Evolutionary conservation across 2,113 vertebrate species (phyloP), one percentile per base, ranked within the genome.

Genomic region (Benitochromis conjunctus): DNA sequence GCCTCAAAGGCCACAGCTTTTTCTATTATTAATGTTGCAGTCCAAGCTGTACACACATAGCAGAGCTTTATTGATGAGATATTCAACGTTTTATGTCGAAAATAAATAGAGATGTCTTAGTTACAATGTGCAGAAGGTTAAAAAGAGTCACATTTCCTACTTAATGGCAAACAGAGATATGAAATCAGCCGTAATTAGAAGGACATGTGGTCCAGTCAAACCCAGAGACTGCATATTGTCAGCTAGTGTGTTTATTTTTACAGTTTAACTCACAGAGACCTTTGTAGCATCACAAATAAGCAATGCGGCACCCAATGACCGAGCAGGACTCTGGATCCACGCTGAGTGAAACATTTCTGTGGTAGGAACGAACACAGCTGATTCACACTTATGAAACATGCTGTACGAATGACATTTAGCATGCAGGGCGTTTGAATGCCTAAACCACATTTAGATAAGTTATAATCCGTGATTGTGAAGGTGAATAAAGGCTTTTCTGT

Each of bases 181-280:
- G 12, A 69, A 69, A 69, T 41, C 2, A 24, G 21, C 21, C 13
- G 21, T 26, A 56, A 4, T 26, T 56, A 56, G 21, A 26, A 56
- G 26, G 60, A 74, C 43, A 11, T 74, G 12, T 74, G 9, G 6
- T 46, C 9, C 31, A 58, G 5, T 48, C 19, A 34, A 43, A 0
- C 19, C 34, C 31, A 9, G 80, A 86, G 79, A 24, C 51, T 8
- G 64, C 74, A 81, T 81, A 58, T 89, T 38, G 19, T 83, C 82
- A 88, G 76, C 69, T 82, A 29, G 7, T 19, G 18, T 46, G 83
- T 86, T 81, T 93, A 54, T 92, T 93, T 84, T 84, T 56, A 69
- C 71, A 82, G 78, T 88, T 86, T 87, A 84, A 84, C 83, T 77
- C 77, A 9, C 76, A 6, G 2, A 69, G 82, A 76, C 80, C 80